A percentile compares a stretch with the other conserved stretches of the same genome.
phyloP scores from a whole-genome alignment of 2,797 vertebrate species.

The Lutjanus argentimaculatus region DNA sequence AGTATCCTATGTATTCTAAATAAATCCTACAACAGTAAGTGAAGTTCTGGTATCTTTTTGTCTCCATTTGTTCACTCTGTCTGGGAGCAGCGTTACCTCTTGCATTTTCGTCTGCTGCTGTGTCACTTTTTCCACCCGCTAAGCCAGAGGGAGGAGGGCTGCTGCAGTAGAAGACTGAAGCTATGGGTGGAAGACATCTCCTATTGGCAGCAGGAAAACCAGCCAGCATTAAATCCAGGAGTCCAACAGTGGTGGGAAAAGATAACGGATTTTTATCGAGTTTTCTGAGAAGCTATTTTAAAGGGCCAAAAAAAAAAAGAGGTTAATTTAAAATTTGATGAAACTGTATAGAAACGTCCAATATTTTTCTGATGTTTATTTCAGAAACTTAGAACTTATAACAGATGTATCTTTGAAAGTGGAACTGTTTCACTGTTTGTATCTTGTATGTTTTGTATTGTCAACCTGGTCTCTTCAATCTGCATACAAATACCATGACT shows the following conservation, averaged over 20 bases:
- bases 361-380: neutral
- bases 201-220: conserved; percentile 57
- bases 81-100: conserved; percentile 61
- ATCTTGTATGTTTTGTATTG: too few species aligned
- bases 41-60: conserved; percentile 14
- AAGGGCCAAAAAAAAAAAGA: neutral
- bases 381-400: neutral
- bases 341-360: neutral
- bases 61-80: conserved; percentile 50
- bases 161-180: conserved; percentile 37
- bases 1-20: neutral
- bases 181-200: conserved; percentile 45
- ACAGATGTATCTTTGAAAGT: neutral
- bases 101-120: conserved; percentile 63
- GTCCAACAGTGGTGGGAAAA: too few species aligned
- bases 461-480: too few species aligned
- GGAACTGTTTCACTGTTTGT: neutral
- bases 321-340: neutral
- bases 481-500: too few species aligned
- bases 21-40: conserved; percentile 31
- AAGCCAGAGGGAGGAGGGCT: conserved; percentile 64
- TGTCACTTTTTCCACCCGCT: conserved; percentile 84
- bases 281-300: neutral
- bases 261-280: too few species aligned
- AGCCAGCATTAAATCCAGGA: neutral